Conservation (phyloP, 2,797 vertebrate genomes). For the Schizopygopsis pylzovi region DNA sequence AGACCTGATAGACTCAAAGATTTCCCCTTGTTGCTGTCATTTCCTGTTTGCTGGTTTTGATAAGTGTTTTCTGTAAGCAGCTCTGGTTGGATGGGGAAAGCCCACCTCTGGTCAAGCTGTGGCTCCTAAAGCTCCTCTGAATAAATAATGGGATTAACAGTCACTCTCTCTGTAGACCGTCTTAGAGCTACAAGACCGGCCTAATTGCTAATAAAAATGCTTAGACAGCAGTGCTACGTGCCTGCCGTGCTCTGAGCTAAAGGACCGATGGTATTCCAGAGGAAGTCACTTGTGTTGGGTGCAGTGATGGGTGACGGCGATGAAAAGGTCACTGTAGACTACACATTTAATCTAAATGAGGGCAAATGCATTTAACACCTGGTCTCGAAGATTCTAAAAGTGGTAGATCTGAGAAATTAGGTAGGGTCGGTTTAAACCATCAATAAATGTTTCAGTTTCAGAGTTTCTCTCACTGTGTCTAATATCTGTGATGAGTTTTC, state of each 20-base stretch:
- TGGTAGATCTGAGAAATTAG: not conserved
- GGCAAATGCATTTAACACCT: slow-evolving; percentile 18
- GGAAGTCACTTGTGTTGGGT: slow-evolving; percentile 24
- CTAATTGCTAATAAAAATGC: slow-evolving; percentile 45
- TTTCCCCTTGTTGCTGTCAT: not conserved
- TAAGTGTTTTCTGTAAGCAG: not conserved
- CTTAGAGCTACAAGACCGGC: slow-evolving; percentile 1
- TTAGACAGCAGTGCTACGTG: slow-evolving; percentile 1
- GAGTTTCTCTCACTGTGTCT: not conserved
- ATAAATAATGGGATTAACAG: slow-evolving; percentile 49
- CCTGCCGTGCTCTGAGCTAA: not conserved
- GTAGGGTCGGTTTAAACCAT: not conserved
- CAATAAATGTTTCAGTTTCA: not conserved
- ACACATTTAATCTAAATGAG: slow-evolving; percentile 21
- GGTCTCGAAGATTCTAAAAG: slow-evolving; percentile 32
- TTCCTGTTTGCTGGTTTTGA: not conserved
- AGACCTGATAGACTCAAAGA: not conserved
- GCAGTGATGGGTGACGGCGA: not conserved
- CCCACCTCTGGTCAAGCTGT: slow-evolving; percentile 28
- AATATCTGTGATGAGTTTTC: not conserved
- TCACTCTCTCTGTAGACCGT: not conserved
- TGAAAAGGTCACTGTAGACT: slow-evolving; percentile 24
- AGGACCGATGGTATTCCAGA: not conserved
- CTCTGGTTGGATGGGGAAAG: slow-evolving; percentile 14
- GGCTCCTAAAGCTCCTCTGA: slow-evolving; percentile 13